Evolutionary conservation across 2,113 vertebrate genomes (phyloP), one percentile per base, ranked within the genome.

Genomic region (Myrmecophaga tridactyla): DNA sequence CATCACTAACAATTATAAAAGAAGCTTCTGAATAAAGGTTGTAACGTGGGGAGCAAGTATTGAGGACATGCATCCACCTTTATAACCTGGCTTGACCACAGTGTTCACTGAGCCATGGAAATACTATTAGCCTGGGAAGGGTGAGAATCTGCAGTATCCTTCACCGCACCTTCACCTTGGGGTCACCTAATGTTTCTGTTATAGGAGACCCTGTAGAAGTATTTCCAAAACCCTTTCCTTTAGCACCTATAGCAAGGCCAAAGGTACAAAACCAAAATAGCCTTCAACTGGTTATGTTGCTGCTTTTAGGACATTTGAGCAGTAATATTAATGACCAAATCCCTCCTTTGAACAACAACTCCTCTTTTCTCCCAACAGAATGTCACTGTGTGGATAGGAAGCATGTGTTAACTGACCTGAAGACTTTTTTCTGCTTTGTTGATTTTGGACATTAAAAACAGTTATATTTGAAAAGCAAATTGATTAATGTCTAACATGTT

Each of bases 381-480:
- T 53, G 41, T 63, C 76, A 83, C 41, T 25, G 25, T 56, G 65
- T 12, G 31, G 70, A 63, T 88, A 67, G 83, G 56, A 97, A 95
- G 92, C 51, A 53, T 29, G 73, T 94, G 82, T 81, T 96, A 82
- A 96, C 43, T 97, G 96, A 96, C 92, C 96, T 34, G 17, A 70
- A 97, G 84, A 36, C 14, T 81, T 63, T 67, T 51, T 96, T 95
- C 96, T 96, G 94, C 95, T 97, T 95, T 85, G 58, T 60, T 97
- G 95, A 86, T 90, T 96, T 94, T 94, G 70, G 90, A 97, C 93
- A 92, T 88, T 94, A 88, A 90, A 94, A 91, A 76, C 56, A 80
- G 62, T 93, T 82, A 93, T 48, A 86, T 67, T 94, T 76, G 82
- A 92, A 96, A 96, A 94, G 73, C 53, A 94, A 90, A 81, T 84